A percentile compares a stretch with the other conserved stretches of the same genome.
phyloP scores from a whole-genome alignment of 1,140 invertebrate genomes.

The Conus betulinus region DNA sequence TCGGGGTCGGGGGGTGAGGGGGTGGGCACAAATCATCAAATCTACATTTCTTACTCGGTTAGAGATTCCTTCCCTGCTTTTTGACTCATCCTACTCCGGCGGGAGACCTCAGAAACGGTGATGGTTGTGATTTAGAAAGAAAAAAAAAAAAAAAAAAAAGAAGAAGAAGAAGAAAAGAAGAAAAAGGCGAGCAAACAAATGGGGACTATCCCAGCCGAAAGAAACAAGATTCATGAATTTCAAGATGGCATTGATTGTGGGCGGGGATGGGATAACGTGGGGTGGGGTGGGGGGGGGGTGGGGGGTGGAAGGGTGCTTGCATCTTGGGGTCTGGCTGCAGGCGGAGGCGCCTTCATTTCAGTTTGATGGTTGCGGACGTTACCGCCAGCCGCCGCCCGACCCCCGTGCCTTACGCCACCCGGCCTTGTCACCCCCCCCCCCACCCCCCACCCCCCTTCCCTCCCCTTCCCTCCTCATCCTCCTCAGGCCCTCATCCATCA shows the following conservation, averaged over 20 bases:
- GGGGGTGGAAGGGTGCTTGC: neutral
- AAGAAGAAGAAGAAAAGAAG: neutral
- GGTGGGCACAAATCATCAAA: neutral
- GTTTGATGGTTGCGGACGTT: neutral
- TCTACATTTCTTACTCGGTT: too few species aligned
- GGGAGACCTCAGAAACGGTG: neutral
- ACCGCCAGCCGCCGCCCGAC: neutral
- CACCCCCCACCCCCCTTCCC: neutral
- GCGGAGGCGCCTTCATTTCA: neutral
- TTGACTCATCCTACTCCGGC: too few species aligned
- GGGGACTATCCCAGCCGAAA: neutral
- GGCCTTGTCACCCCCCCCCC: neutral
- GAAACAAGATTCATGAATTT: slow-evolving; percentile 40
- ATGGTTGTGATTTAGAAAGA: neutral
- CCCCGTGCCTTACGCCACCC: neutral
- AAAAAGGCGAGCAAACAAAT: neutral
- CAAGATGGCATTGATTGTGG: slow-evolving; percentile 37
- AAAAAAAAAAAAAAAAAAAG: neutral
- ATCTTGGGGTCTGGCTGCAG: neutral
- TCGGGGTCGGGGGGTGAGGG: neutral
- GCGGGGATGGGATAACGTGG: neutral
- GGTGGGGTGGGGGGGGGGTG: neutral
- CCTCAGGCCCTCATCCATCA: neutral
- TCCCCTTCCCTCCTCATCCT: neutral
- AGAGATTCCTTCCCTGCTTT: too few species aligned